phyloP scores from a whole-genome alignment of 2,797 vertebrate genomes.

The Cuniculus paca region DNA sequence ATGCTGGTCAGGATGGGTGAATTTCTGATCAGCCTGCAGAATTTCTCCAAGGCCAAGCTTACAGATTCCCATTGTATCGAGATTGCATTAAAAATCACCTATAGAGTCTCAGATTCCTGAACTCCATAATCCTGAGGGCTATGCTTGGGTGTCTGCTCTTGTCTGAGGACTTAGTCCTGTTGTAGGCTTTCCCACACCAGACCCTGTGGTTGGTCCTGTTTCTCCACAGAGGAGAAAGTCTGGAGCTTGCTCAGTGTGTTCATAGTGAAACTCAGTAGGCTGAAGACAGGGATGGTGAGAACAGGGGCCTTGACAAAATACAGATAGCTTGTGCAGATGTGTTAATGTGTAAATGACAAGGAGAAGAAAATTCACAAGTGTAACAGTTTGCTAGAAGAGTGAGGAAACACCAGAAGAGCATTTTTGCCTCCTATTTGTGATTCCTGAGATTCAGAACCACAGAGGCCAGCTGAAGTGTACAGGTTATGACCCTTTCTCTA shows the following conservation, averaged over 20 bases:
- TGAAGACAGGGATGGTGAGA: neutral
- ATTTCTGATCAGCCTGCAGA: neutral
- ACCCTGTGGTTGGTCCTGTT: fast-evolving
- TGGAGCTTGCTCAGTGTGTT: neutral
- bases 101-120: neutral
- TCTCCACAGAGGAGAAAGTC: neutral
- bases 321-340: neutral
- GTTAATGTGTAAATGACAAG: neutral
- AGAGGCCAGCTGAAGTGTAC: fast-evolving
- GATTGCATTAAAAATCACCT: neutral
- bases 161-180: neutral
- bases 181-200: neutral
- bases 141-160: neutral
- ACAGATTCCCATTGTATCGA: neutral
- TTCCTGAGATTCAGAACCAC: neutral
- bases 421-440: neutral
- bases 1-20: neutral
- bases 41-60: neutral
- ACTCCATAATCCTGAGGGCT: neutral
- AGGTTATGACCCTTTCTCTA: neutral
- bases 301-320: neutral
- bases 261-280: neutral
- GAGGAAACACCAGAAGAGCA: fast-evolving
- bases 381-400: fast-evolving
- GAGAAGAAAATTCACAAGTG: neutral